phyloP scores from a whole-genome alignment of 2,113 vertebrate species.

The Drymodes brunneopygia region DNA sequence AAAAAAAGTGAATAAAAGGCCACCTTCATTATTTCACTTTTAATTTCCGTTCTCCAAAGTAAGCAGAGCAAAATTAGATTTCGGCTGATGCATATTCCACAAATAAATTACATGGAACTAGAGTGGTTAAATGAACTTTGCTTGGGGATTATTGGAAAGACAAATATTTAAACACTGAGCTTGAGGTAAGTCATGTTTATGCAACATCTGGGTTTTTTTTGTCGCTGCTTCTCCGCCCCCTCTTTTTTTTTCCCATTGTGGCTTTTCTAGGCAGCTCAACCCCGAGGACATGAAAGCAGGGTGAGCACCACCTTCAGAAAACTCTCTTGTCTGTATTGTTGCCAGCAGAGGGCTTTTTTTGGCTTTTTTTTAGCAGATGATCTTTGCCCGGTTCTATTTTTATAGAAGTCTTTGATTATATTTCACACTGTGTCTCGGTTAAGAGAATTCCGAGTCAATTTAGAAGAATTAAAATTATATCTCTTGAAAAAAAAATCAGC shows the following conservation, averaged over 20 bases:
- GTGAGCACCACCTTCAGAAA: background rate
- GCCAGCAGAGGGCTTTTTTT: background rate
- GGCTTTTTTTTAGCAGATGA: background rate
- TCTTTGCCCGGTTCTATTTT: background rate
- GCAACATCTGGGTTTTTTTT: background rate
- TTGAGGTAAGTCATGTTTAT: conserved; percentile 55
- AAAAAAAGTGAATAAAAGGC: background rate
- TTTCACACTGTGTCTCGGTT: background rate
- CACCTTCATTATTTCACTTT: conserved; percentile 42
- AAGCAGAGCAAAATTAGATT: conserved; percentile 59
- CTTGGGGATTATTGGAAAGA: conserved; percentile 55
- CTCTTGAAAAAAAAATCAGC: background rate
- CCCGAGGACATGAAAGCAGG: background rate
- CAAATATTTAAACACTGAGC: conserved; percentile 58
- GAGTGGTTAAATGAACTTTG: conserved; percentile 55
- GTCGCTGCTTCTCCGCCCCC: background rate
- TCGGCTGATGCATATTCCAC: conserved; percentile 32
- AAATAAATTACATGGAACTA: conserved; percentile 38
- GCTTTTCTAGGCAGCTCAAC: background rate
- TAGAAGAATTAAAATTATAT: background rate
- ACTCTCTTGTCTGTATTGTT: background rate
- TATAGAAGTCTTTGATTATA: background rate
- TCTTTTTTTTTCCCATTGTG: background rate
- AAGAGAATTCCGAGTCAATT: background rate
- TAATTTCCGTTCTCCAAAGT: conserved; percentile 52